These are phyloP conservation scores for Notospermus geniculatus DNA, from an alignment of 1,140 invertebrate species.

Conservation along the genomic window DNA sequence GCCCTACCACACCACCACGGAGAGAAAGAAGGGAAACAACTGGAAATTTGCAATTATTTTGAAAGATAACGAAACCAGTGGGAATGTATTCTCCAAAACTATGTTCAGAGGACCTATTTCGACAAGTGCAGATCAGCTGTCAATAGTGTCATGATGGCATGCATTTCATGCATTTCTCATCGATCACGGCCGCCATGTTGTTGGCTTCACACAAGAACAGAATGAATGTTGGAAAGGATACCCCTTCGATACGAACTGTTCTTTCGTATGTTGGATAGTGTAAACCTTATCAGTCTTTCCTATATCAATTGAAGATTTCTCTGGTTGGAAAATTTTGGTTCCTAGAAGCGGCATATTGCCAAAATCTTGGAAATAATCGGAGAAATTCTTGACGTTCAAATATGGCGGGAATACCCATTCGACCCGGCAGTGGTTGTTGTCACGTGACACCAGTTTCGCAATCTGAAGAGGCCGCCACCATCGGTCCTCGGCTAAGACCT, in stretches of 20 bases:
- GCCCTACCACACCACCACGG: too few relatives aligned
- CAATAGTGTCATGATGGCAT: too few relatives aligned
- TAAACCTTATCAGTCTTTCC: conserved; percentile 40
- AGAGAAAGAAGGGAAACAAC: too few relatives aligned
- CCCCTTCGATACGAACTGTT: conserved; percentile 51
- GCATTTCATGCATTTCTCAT: too few relatives aligned
- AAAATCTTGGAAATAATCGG: neutral
- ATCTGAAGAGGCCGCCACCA: too few relatives aligned
- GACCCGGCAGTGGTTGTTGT: too few relatives aligned
- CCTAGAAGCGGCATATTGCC: conserved; percentile 47
- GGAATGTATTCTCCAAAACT: neutral
- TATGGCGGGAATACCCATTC: conserved; percentile 6
- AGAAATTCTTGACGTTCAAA: neutral
- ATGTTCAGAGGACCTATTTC: too few relatives aligned
- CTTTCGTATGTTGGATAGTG: conserved; percentile 48
- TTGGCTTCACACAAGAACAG: neutral
- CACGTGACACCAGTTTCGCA: too few relatives aligned
- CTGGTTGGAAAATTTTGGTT: conserved; percentile 39
- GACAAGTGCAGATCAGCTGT: too few relatives aligned
- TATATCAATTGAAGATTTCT: conserved; percentile 34
- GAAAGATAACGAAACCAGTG: neutral
- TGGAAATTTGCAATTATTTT: neutral
- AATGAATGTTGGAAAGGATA: conserved; percentile 40
- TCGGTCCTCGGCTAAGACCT: too few relatives aligned
- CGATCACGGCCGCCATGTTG: too few relatives aligned